Base-by-base conservation (phyloP, 1,140 invertebrate species). In the Solenopsis fugax region DNA sequence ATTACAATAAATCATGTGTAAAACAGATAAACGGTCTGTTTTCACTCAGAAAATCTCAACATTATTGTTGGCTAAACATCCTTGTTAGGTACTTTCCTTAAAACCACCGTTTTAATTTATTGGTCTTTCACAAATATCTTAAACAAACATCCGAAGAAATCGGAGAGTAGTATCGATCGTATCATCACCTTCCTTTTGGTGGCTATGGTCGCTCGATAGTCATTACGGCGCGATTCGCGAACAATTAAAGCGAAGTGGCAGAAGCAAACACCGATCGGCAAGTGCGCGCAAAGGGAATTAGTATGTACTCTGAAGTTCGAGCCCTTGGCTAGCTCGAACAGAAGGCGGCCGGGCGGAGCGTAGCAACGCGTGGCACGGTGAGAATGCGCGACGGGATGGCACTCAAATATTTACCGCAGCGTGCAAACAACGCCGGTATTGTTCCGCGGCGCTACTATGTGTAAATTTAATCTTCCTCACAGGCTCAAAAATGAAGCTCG, bases 391-490 rank as follows among this genome's bases (percentile, higher is more conserved):
- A 16, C 67, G 81, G 87, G 91, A 91, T 88, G 89, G 81, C 88
- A 92, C 91, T 94, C 93, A 94, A 95, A 95, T 95, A 95, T 95
- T 95, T 95, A 94, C 92, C 89, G 88, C 91, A 88, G 90, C 90
- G 91, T 89, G 90, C 92, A 95, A 94, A 94, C 94, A 93, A 91
- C 89, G 73, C 48, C 80, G 69, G 45, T 81, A 93, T 95, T 95
- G 95, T 95, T 95, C 93, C 92, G 89, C 86, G 88, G 93, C 93
- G 95, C 93, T 94, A 95, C 93, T 94, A 94, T 95, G 94, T 95
- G 95, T 95, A 95, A 95, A 95, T 95, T 95, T 95, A 94, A 95
- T 95, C 93, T 95, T 91, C 89, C 85, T 88, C 77, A 52, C 77
- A 84, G 80, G 41, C 72, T 69, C 54, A 85, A 91, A 91, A 91